These are phyloP conservation scores for Hystrix brachyura DNA, from an alignment of 2,113 vertebrate species.

Conservation along the genomic window DNA sequence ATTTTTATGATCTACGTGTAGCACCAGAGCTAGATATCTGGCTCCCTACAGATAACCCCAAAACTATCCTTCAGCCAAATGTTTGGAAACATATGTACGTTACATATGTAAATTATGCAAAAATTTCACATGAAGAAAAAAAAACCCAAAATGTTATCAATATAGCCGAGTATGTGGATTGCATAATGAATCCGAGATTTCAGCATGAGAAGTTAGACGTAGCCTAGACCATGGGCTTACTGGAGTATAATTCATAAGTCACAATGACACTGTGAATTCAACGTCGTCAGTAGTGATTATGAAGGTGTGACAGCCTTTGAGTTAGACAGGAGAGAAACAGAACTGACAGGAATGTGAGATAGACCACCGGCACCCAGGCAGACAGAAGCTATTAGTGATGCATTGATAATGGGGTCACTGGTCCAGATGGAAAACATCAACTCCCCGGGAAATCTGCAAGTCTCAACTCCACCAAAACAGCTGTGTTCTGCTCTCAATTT, in stretches of 20 bases:
- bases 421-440: background rate
- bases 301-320: background rate
- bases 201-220: background rate
- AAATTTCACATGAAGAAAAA: background rate
- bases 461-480: background rate
- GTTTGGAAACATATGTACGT: background rate
- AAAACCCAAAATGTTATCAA: background rate
- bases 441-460: background rate
- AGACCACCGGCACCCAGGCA: background rate
- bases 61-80: background rate
- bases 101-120: background rate
- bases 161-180: background rate
- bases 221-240: background rate
- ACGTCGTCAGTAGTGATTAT: background rate
- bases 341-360: background rate
- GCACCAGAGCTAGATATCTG: background rate
- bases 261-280: background rate
- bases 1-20: background rate
- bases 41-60: background rate
- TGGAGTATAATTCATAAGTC: background rate
- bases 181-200: background rate
- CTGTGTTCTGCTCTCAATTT: background rate
- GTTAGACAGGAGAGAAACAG: background rate
- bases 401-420: background rate
- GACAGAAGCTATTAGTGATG: background rate